Base-by-base conservation (phyloP, 2,888 invertebrate genomes). In the Cheiracanthium punctorium region DNA sequence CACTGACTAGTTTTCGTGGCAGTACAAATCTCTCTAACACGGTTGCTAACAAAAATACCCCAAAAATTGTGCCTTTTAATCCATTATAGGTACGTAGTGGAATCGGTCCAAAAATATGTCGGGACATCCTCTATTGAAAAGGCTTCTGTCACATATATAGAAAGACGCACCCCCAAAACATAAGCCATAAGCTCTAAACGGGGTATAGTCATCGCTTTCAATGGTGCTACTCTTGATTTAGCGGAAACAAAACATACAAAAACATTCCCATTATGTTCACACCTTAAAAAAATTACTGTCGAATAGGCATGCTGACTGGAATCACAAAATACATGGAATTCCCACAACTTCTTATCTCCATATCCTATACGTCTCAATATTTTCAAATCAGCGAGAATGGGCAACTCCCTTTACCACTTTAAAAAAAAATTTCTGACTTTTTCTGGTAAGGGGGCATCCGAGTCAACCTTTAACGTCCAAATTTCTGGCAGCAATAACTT, bases 381-480 rank as follows among this genome's bases (percentile, higher is more conserved):
- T 20, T 29, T 33, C 5, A 72, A 5, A 17, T 43, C 28, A 0
- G 1, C 0, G 12, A 72, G 1, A 48, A n/a, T 1, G 0, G 17
- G 1, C 28, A 41, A 12, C n/a, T n/a, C n/a, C n/a, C n/a, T n/a
- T n/a, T n/a, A n/a, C n/a, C 12, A 37, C 37, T n/a, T n/a, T n/a
- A 41, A 37, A 33, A 72, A 72, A 5, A 20, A 20, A 5, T 0
- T 20, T 43, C 12, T 28, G 14, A 41, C 41, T 1, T 43, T 24
- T 41, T 72, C 43, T 1, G 43, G 72, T 17, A 72, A 24, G 41
- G 37, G 33, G 2, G 0, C 14, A n/a, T 72, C 43, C 20, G 37
- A 72, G 20, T n/a, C 72, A 10, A 30, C 7, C n/a, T 30, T 30
- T 1, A 32, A 14, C 0, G 1, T 32, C 84, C 92, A 74, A 87